Conservation (phyloP, 2,888 invertebrate species). For the Drosophila paranaensis region DNA sequence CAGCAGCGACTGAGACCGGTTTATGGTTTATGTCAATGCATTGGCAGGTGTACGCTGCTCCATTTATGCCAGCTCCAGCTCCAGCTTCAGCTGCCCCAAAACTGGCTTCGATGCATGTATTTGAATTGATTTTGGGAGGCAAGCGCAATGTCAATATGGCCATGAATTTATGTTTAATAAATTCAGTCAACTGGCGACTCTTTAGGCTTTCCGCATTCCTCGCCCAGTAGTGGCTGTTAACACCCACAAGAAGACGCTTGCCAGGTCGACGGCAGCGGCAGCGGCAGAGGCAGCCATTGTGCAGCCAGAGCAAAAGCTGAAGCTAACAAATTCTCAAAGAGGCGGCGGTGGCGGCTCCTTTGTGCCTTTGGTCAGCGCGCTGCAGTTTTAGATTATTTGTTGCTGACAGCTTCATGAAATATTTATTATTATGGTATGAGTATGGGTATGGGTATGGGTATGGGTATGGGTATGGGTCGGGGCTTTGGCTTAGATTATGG, state of each 20-base stretch:
- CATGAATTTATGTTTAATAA: constrained; percentile 78
- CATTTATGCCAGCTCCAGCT: constrained; percentile 57
- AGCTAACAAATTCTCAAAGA: constrained; percentile 45
- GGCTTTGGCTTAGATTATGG: neutral
- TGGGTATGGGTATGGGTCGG: constrained; percentile 11
- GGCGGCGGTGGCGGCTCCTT: constrained; percentile 67
- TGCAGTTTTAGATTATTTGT: constrained; percentile 81
- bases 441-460: constrained; percentile 12
- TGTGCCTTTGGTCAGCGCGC: constrained; percentile 71
- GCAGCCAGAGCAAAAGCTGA: constrained; percentile 20
- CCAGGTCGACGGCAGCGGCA: constrained; percentile 6
- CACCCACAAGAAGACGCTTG: constrained; percentile 55
- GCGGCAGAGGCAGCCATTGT: constrained; percentile 45
- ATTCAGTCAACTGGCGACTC: constrained; percentile 46
- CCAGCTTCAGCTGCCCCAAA: constrained; percentile 17
- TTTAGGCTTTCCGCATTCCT: constrained; percentile 71
- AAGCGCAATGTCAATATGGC: constrained; percentile 52
- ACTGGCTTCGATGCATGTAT: constrained; percentile 52
- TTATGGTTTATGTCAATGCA: constrained; percentile 80
- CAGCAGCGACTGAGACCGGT: constrained; percentile 60
- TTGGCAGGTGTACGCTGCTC: constrained; percentile 78
- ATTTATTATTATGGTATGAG: constrained; percentile 75
- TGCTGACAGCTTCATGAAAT: constrained; percentile 82
- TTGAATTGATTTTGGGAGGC: constrained; percentile 67
- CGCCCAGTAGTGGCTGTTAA: constrained; percentile 50